Base-by-base conservation (phyloP, 2,888 invertebrate genomes). In the Eupithecia exiguata region DNA sequence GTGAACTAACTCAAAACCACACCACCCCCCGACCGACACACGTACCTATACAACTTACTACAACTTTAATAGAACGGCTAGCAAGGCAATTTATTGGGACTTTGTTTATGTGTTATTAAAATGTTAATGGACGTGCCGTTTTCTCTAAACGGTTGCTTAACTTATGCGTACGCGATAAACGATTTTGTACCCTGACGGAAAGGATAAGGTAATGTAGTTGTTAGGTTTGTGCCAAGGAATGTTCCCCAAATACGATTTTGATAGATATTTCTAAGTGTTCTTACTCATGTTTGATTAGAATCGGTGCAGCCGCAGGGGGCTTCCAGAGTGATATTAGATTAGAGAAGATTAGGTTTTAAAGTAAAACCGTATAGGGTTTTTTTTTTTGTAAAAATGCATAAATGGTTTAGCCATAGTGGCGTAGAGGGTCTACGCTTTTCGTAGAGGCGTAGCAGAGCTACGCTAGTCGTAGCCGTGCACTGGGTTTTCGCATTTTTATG, bases 61-160 rank as follows among this genome's bases (percentile, higher is more conserved):
- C 61, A 61, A 69, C 69, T 69, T 40, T 58, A 69, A 38, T 69
- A 69, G 61, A 43, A 61, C 30, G 30, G 30, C 69, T 58, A 69
- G 25, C 25, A 58, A 58, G 12, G 69, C 12, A 30, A 61, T 61
- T 30, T 30, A 10, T 40, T 43, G 16, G 61, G 25, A 63, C 36
- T 46, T 21, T 46, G 70, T 12, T 35, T 63, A 62, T 62, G 30
- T 46, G 4, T 30, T 61, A 30, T 61, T 61, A 30, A 25, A 46
- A 16, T 3, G 43, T 18, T 46, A 46, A 46, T 18, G 12, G 12
- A 4, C 30, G 30, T 30, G 30, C 30, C 40, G 40, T 40, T 40
- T 12, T 40, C 12, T 1, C 40, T 40, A 40, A 40, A 40, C 12
- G 12, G 10, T 10, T 10, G 38, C 1, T 38, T 10, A 9, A 1